phyloP scores from a whole-genome alignment of 1,140 invertebrate genomes.

The Anastatus disparis region DNA sequence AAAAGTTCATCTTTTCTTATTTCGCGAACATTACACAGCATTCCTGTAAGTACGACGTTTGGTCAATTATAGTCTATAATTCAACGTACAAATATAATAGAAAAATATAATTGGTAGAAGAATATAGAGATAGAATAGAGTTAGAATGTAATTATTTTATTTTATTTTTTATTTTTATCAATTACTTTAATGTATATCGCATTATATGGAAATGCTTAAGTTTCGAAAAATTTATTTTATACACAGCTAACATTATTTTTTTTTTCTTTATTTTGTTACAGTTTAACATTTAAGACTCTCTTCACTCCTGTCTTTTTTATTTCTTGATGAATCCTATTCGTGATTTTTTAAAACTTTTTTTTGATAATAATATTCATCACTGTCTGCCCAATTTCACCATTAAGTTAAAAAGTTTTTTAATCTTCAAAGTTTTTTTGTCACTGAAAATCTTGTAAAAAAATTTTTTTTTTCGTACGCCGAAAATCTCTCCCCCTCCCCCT shows the following conservation, averaged over 20 bases:
- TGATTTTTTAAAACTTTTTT: neutral
- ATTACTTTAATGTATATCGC: constrained; percentile 46
- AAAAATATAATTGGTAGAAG: constrained; percentile 69
- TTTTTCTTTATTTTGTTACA: constrained; percentile 35
- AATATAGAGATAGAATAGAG: constrained; percentile 67
- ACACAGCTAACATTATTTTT: constrained; percentile 27
- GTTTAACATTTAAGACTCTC: constrained; percentile 4
- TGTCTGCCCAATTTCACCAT: no score
- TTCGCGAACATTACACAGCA: constrained; percentile 22
- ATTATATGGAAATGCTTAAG: constrained; percentile 50
- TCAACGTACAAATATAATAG: constrained; percentile 68
- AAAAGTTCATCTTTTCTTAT: neutral
- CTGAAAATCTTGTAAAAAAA: no score
- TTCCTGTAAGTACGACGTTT: constrained; percentile 55
- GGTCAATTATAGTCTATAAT: constrained; percentile 64
- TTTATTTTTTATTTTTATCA: constrained; percentile 37
- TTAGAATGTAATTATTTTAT: constrained; percentile 61
- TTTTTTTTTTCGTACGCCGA: neutral
- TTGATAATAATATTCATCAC: neutral
- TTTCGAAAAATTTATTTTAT: constrained; percentile 50
- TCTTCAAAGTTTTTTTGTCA: no score
- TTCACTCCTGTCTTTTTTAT: neutral
- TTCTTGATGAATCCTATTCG: no score
- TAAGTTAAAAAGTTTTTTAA: no score
- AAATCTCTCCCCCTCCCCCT: constrained; percentile 4